Conservation (phyloP, 2,888 invertebrate species). For the Ptilodon capucinus region DNA sequence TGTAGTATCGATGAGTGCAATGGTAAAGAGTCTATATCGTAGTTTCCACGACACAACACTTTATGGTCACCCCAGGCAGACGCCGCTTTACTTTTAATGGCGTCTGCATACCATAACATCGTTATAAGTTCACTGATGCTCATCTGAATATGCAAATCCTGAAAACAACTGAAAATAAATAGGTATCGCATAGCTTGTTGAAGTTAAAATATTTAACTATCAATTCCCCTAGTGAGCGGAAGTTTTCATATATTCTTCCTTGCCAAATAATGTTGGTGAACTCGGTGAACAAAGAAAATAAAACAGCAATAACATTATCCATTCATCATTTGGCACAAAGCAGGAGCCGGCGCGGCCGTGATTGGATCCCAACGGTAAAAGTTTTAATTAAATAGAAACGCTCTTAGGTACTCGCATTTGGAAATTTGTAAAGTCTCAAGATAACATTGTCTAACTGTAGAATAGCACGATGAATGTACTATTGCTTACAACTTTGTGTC, state of each 20-base stretch:
- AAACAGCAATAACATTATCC: slow-evolving; percentile 27
- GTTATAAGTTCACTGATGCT: slow-evolving; percentile 1
- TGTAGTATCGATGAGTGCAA: neutral
- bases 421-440: slow-evolving; percentile 57
- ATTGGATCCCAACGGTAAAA: slow-evolving; percentile 48
- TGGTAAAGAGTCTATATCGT: slow-evolving; percentile 26
- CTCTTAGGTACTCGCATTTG: slow-evolving; percentile 49
- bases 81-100: slow-evolving; percentile 41
- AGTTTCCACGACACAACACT: slow-evolving; percentile 68
- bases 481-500: slow-evolving; percentile 13
- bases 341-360: slow-evolving; percentile 27
- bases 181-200: neutral
- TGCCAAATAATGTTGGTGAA: neutral
- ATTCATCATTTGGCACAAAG: slow-evolving; percentile 48
- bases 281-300: slow-evolving; percentile 16
- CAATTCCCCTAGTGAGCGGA: too few species aligned
- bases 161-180: neutral
- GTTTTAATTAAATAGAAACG: slow-evolving; percentile 68
- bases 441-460: slow-evolving; percentile 48
- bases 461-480: slow-evolving; percentile 29
- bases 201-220: too few species aligned
- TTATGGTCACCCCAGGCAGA: slow-evolving; percentile 53
- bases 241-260: too few species aligned
- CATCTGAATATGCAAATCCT: neutral
- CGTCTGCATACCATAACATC: slow-evolving; percentile 22